Percentiles rank a stretch among this genome's conserved stretches.
Evolutionary conservation across 2,797 vertebrate genomes (phyloP).

Genomic region (Anisognathus igniventris): DNA sequence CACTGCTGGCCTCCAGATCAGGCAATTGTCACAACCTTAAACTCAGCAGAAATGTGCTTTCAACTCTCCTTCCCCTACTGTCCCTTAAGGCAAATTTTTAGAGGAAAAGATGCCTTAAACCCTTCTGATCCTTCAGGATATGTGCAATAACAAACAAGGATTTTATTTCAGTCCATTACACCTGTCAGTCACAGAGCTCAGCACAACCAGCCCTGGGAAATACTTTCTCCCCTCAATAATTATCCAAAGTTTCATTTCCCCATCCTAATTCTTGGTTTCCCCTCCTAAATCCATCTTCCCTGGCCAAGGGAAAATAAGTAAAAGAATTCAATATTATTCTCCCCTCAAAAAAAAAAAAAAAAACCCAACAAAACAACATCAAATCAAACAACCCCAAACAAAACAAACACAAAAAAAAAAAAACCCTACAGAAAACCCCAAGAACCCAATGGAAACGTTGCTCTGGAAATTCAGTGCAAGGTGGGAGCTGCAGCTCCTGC

Average conservation of each 20-base stretch:
- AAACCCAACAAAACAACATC: not conserved
- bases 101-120: not conserved
- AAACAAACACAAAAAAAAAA: not conserved
- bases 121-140: not conserved
- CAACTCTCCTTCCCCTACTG: not conserved
- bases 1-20: not conserved
- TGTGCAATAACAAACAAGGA: not conserved
- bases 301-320: not conserved
- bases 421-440: not conserved
- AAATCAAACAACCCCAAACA: not conserved
- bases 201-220: not conserved
- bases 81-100: not conserved
- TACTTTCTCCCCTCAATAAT: too few species aligned
- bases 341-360: not conserved
- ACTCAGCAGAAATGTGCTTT: not conserved
- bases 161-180: not conserved
- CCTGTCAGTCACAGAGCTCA: not conserved
- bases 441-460: rapidly evolving
- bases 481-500: not conserved
- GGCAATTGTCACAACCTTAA: not conserved
- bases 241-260: not conserved
- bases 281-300: not conserved
- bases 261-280: not conserved
- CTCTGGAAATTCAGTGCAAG: not conserved
- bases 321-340: not conserved